Conservation (phyloP, 1,140 invertebrate genomes). For the Plodia interpunctella region DNA sequence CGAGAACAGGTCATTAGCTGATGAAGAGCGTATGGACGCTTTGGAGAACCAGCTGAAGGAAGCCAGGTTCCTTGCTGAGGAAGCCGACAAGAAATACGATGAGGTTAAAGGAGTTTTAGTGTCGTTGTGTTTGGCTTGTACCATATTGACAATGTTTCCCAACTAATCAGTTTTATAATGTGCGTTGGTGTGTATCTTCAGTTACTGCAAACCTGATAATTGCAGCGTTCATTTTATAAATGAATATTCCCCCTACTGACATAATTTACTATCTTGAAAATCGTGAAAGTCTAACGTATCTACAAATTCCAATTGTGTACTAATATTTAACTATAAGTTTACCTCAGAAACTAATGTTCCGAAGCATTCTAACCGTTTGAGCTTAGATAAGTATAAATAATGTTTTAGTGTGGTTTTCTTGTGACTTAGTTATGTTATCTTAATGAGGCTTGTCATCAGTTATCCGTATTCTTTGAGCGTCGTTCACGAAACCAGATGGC, state of each 20-base stretch:
- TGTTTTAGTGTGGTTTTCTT: not conserved
- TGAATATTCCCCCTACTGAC: slow-evolving; percentile 6
- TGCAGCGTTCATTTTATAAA: not conserved
- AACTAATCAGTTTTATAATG: not conserved
- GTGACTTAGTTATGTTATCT: not conserved
- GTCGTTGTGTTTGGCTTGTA: slow-evolving; percentile 64
- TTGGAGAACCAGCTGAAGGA: slow-evolving; percentile 99
- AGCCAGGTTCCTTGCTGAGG: slow-evolving; percentile 99
- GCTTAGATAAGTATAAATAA: not conserved
- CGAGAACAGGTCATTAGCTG: slow-evolving; percentile 99
- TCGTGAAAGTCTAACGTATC: not conserved
- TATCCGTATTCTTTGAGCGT: not conserved
- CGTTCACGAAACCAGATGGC: slow-evolving; percentile 36
- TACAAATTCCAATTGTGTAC: not conserved
- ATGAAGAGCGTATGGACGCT: slow-evolving; percentile 99
- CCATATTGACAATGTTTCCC: not conserved
- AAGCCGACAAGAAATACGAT: slow-evolving; percentile 99
- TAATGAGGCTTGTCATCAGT: not conserved
- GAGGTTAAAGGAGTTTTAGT: slow-evolving; percentile 83
- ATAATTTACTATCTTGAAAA: not conserved
- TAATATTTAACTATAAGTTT: not conserved
- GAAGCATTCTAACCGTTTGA: not conserved
- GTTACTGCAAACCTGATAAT: slow-evolving; percentile 1
- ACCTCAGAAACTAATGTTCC: slow-evolving; percentile 3
- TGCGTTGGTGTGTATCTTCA: not conserved